A percentile compares a stretch with the other conserved stretches of the same genome.
phyloP scores from a whole-genome alignment of 2,888 invertebrate species.

The Andrena haemorrhoa region DNA sequence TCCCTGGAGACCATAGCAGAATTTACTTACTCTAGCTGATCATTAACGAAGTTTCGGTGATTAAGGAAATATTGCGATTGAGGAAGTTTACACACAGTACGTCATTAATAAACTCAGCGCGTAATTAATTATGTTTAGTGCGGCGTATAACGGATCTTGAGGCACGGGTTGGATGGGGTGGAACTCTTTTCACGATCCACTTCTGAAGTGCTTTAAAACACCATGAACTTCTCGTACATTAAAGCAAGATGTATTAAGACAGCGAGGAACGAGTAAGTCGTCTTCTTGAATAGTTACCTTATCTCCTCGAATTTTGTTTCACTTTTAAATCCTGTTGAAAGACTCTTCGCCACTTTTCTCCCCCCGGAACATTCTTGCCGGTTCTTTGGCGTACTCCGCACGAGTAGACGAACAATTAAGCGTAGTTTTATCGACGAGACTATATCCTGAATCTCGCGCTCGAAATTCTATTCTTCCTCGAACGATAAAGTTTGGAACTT shows the following conservation, averaged over 20 bases:
- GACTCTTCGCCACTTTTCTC: slow-evolving; percentile 32
- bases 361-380: background rate
- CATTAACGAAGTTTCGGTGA: slow-evolving; percentile 47
- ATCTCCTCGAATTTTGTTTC: slow-evolving; percentile 58
- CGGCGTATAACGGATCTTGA: slow-evolving; percentile 2
- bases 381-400: background rate
- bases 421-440: background rate
- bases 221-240: slow-evolving; percentile 22
- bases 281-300: slow-evolving; percentile 31
- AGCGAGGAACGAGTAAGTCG: slow-evolving; percentile 53
- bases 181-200: slow-evolving; percentile 50
- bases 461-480: background rate
- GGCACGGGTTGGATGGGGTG: background rate
- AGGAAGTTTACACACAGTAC: slow-evolving; percentile 44
- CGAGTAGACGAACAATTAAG: background rate
- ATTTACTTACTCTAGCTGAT: slow-evolving; percentile 23
- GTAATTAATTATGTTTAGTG: slow-evolving; percentile 61
- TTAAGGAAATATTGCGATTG: slow-evolving; percentile 51
- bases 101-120: slow-evolving; percentile 58
- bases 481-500: background rate
- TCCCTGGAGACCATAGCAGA: background rate
- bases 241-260: slow-evolving; percentile 45
- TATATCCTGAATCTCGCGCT: background rate
- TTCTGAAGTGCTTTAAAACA: slow-evolving; percentile 30
- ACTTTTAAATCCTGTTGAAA: slow-evolving; percentile 56